Base-by-base conservation (phyloP, 2,888 invertebrate genomes). In the Thelaira solivaga region DNA sequence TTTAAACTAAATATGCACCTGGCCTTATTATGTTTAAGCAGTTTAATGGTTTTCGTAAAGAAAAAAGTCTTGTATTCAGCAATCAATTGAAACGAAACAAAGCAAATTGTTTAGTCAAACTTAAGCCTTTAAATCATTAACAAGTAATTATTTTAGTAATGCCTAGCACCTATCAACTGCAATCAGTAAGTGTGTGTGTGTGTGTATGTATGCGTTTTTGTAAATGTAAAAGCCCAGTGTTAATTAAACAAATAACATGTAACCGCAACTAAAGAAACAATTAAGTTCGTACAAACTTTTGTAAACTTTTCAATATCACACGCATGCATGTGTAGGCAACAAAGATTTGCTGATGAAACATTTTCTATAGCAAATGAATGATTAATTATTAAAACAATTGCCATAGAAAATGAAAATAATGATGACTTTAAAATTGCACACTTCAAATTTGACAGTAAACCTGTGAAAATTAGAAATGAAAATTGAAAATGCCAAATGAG, bases 321-420 rank as follows among this genome's bases (percentile, higher is more conserved):
- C 4, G 6, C 26, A 31, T 8, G 10, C 31, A 31, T 8, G 8
- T 26, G 26, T 5, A 26, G 16, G 31, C 41, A 53, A 24, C n/a
- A 34, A 4, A 34, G 29, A 13, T 49, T 43, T 71, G 62, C 62
- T 71, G 61, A 62, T 16, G 26, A 26, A 53, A 53, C 51, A 55
- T 49, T 53, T 71, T 62, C 53, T n/a, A 43, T 18, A 16, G n/a
- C 31, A 53, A 71, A 53, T 62, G 36, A n/a, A 45, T 62, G 62
- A 71, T 71, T 62, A 71, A 62, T 62, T 36, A 45, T 41, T 20
- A 29, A 26, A 71, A 51, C 31, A 59, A 68, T 39, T 57, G 57
- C 6, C 36, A 39, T 10, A 47, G 24, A 36, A 39, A 26, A 18
- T 41, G 8, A 31, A 10, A 31, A 8, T 8, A 2, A 31, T 31